Conservation (phyloP, 1,140 invertebrate species). For the Ceratosolen fusciceps region DNA sequence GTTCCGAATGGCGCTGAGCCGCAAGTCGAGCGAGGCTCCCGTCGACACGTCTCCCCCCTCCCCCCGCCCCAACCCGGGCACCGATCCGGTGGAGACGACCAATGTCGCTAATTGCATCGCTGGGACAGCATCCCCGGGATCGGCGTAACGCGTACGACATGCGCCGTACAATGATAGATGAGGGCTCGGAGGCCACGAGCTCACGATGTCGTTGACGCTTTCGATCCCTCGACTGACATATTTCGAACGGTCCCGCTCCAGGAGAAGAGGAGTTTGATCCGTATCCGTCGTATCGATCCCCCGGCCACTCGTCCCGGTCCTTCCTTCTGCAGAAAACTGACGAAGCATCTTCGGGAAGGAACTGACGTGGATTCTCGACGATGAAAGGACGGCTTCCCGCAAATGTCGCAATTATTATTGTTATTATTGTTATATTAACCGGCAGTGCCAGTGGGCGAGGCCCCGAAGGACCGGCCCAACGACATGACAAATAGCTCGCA, state of each 20-base stretch:
- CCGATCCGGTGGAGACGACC: no score
- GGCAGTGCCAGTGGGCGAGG: no score
- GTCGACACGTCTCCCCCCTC: no score
- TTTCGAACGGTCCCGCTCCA: neutral
- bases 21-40: no score
- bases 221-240: neutral
- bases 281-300: neutral
- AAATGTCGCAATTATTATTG: neutral
- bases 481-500: neutral
- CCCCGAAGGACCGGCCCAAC: no score
- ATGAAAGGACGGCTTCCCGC: neutral
- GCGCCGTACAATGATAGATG: neutral
- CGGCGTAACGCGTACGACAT: neutral
- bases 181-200: neutral
- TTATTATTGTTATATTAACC: neutral
- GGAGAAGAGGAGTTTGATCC: neutral
- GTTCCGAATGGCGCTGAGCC: no score
- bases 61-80: no score
- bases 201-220: neutral
- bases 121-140: no score
- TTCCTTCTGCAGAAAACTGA: constrained; percentile 8
- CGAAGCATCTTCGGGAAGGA: neutral
- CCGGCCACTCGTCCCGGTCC: neutral
- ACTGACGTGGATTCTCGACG: constrained; percentile 1
- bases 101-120: no score